A percentile compares a stretch with the other conserved stretches of the same genome.
Conservation (phyloP, 37 sponge, comb jelly and placozoan genomes). For the Eunapius fragilis region DNA sequence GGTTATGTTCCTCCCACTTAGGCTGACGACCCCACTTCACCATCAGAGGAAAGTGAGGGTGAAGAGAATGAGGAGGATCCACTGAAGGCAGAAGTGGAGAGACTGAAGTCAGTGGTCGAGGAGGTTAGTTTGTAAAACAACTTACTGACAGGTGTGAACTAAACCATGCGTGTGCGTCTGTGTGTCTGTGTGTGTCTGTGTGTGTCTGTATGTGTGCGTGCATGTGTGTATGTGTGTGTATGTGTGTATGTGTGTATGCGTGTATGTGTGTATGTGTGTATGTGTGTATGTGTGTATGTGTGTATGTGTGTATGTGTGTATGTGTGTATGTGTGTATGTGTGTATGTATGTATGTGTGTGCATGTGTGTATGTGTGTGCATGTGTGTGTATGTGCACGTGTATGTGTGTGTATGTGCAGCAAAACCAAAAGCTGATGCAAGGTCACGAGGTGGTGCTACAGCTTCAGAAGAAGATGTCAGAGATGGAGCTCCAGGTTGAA, state of each 20-base stretch:
- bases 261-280: neutral
- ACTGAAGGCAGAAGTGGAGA: neutral
- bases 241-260: constrained; percentile 26
- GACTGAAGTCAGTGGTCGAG: neutral
- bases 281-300: too few species aligned
- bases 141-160: neutral
- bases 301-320: too few species aligned
- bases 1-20: too few species aligned
- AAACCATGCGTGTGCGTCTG: too few species aligned
- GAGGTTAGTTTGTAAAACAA: neutral
- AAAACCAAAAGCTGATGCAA: neutral
- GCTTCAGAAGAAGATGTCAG: neutral
- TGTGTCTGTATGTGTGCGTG: constrained; percentile 46
- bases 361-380: constrained; percentile 53
- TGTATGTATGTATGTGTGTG: constrained; percentile 45
- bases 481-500: neutral
- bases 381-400: constrained; percentile 27
- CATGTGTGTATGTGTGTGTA: constrained; percentile 54
- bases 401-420: neutral
- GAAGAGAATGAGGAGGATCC: neutral
- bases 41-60: too few species aligned
- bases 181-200: too few species aligned
- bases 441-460: neutral
- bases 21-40: too few species aligned
- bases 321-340: too few species aligned